phyloP scores from a whole-genome alignment of 2,888 invertebrate species.

The Creontiades dilutus region DNA sequence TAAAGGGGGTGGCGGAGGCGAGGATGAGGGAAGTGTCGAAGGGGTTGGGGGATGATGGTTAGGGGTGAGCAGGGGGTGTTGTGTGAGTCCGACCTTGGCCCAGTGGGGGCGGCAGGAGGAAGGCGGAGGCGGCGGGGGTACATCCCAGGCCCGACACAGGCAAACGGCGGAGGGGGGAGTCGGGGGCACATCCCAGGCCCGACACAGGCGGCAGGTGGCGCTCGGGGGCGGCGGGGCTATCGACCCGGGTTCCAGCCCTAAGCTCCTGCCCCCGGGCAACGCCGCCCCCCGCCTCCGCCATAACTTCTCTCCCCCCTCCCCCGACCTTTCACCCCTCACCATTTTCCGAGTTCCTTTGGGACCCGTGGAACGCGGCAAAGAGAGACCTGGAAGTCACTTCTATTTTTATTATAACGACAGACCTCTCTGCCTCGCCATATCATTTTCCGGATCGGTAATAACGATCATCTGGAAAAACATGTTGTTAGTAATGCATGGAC shows the following conservation, averaged over 20 bases:
- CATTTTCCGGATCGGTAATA: too few relatives aligned
- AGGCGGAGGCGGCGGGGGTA: background rate
- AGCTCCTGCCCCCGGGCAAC: conserved; percentile 62
- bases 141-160: conserved; percentile 62
- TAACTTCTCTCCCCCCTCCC: background rate
- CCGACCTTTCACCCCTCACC: background rate
- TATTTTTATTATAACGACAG: conserved; percentile 20
- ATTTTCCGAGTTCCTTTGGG: background rate
- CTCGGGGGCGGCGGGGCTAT: conserved; percentile 49
- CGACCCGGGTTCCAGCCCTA: conserved; percentile 52
- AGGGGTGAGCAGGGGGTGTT: too few relatives aligned
- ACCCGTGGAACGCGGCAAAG: conserved; percentile 1
- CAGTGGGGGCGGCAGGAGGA: conserved; percentile 30
- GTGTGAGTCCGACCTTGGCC: conserved; percentile 69
- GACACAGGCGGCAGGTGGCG: conserved; percentile 47
- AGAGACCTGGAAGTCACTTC: conserved; percentile 45
- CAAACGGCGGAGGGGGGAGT: conserved; percentile 22
- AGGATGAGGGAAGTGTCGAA: background rate
- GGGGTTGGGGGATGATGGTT: background rate
- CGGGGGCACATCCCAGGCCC: conserved; percentile 35
- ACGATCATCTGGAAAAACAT: too few relatives aligned
- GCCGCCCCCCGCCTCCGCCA: background rate
- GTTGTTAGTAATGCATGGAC: too few relatives aligned
- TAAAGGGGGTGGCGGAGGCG: conserved; percentile 23
- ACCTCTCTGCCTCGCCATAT: background rate